phyloP scores from a whole-genome alignment of 2,113 vertebrate genomes.

The Strix uralensis region DNA sequence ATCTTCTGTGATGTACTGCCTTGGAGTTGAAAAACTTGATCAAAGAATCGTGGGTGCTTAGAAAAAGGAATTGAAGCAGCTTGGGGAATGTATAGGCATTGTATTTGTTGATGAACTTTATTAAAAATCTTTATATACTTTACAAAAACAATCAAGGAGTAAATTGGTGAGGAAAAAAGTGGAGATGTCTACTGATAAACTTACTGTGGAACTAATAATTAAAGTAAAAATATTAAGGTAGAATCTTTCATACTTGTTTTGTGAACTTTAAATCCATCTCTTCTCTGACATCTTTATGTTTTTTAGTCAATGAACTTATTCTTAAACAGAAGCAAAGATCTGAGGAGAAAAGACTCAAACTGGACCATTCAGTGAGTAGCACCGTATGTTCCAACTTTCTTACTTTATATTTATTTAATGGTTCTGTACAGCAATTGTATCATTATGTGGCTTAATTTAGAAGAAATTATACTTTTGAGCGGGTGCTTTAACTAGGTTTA shows the following conservation, averaged over 20 bases:
- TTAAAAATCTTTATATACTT: not conserved
- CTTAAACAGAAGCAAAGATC: constrained; percentile 98
- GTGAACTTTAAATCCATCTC: not conserved
- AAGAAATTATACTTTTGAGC: not conserved
- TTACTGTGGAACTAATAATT: not conserved
- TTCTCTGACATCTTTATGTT: not conserved
- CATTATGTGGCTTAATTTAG: not conserved
- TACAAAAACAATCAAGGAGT: not conserved
- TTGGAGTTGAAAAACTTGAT: not conserved
- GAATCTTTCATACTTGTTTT: not conserved
- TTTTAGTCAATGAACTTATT: constrained; percentile 96
- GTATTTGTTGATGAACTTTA: not conserved
- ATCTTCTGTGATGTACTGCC: not conserved
- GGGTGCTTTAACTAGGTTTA: not conserved
- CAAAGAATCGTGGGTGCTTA: not conserved
- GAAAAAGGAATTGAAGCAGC: not conserved
- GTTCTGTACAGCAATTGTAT: not conserved
- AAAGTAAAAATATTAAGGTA: not conserved
- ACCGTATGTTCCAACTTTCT: constrained; percentile 82
- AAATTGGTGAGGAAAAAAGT: not conserved
- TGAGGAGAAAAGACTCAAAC: constrained; percentile 95
- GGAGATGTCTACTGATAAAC: not conserved
- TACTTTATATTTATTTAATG: constrained; percentile 58
- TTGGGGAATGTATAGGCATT: not conserved
- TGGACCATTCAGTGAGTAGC: constrained; percentile 98